phyloP scores from a whole-genome alignment of 2,113 vertebrate species.

The Dasypus novemcinctus region DNA sequence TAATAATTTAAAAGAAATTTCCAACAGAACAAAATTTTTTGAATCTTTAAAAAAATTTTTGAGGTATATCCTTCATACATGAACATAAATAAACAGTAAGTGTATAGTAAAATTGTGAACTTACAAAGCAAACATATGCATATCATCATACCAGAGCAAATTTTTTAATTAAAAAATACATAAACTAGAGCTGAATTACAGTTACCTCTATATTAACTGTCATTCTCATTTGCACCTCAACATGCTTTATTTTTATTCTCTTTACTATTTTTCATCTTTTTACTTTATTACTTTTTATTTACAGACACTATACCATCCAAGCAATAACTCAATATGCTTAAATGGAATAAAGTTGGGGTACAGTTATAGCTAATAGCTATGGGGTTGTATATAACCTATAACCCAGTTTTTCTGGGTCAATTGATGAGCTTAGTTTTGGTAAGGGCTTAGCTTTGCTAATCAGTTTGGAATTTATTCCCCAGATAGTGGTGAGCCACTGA shows the following conservation, averaged over 20 bases:
- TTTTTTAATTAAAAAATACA: background rate
- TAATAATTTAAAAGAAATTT: background rate
- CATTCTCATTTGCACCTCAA: background rate
- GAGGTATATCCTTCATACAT: too few species aligned
- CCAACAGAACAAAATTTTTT: background rate
- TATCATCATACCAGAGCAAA: background rate
- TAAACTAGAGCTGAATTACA: background rate
- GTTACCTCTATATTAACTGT: background rate
- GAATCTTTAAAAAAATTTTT: too few species aligned
- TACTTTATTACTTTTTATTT: too few species aligned
- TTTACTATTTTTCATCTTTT: too few species aligned
- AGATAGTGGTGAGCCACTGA: background rate
- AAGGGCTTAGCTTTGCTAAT: background rate
- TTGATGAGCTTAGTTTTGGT: background rate
- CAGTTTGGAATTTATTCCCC: background rate
- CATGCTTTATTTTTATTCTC: background rate
- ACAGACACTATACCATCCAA: too few species aligned
- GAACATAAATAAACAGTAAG: too few species aligned
- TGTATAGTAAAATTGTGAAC: too few species aligned
- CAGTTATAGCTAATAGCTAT: background rate
- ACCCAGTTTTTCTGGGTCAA: background rate
- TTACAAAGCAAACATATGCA: too few species aligned
- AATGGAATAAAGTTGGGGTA: background rate
- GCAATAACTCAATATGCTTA: background rate
- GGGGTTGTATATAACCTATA: background rate